A percentile compares a stretch with the other conserved stretches of the same genome.
Evolutionary conservation across 2,113 vertebrate genomes (phyloP).

Genomic region (Myotis brandtii): DNA sequence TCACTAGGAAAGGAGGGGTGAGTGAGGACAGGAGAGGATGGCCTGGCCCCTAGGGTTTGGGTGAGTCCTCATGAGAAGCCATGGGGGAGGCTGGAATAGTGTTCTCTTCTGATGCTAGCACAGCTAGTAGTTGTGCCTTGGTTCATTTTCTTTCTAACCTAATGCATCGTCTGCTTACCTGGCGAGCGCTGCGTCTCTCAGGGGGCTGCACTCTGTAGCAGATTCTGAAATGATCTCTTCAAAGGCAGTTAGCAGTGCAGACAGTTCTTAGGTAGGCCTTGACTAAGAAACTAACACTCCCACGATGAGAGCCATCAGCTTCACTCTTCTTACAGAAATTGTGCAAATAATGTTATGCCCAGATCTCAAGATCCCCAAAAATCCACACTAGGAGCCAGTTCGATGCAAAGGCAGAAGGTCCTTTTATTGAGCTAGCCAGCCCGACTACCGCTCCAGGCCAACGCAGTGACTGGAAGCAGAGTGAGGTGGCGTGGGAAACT

Average conservation of each 20-base stretch:
- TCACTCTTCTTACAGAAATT: not conserved
- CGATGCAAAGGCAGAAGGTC: no score
- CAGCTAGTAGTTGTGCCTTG: not conserved
- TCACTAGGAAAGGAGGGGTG: not conserved
- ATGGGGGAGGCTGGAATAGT: not conserved
- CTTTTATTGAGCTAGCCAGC: no score
- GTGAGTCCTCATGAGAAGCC: not conserved
- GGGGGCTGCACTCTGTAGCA: not conserved
- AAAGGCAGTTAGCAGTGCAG: not conserved
- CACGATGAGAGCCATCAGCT: not conserved
- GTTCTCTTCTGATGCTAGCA: not conserved
- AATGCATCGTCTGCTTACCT: not conserved
- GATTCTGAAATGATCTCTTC: not conserved
- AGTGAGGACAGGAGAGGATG: not conserved
- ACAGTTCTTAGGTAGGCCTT: not conserved
- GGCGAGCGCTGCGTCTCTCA: not conserved
- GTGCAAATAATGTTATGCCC: no score
- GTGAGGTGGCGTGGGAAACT: no score
- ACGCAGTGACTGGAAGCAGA: no score
- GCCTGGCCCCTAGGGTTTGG: not conserved
- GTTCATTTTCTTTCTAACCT: conserved; percentile 16
- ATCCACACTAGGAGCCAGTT: no score
- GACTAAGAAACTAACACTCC: not conserved
- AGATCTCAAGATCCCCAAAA: no score
- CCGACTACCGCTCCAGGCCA: no score